Percentiles rank a stretch among this genome's conserved stretches.
These are phyloP conservation scores for Drosophila melanica DNA, from an alignment of 1,140 invertebrate genomes.

Conservation along the genomic window DNA sequence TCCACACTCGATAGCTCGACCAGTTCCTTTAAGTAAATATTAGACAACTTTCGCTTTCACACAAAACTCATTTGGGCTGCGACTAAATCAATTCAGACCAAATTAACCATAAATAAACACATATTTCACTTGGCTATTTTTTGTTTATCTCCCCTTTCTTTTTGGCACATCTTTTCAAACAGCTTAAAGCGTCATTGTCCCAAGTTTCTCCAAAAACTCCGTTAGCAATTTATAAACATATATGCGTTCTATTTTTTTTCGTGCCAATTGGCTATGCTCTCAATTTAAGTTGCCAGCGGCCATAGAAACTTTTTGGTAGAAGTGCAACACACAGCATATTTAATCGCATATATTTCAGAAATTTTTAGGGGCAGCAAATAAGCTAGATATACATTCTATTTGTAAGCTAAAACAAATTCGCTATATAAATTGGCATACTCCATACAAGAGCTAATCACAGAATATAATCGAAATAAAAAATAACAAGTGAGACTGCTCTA, in stretches of 20 bases:
- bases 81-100: slow-evolving; percentile 17
- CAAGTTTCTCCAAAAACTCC: slow-evolving; percentile 6
- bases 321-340: background rate
- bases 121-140: slow-evolving; percentile 1
- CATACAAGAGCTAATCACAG: background rate
- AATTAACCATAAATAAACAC: slow-evolving; percentile 36
- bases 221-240: slow-evolving; percentile 15
- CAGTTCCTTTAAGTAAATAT: background rate
- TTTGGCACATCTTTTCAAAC: slow-evolving; percentile 18
- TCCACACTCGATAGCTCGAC: background rate
- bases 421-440: slow-evolving; percentile 1
- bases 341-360: background rate
- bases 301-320: slow-evolving; percentile 6
- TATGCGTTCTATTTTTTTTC: background rate
- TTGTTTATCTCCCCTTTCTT: background rate
- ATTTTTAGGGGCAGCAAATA: no score
- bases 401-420: slow-evolving; percentile 10
- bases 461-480: background rate
- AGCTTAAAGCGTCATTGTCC: slow-evolving; percentile 17
- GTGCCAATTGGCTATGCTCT: slow-evolving; percentile 11
- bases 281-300: slow-evolving; percentile 32
- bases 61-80: background rate
- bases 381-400: background rate
- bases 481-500: no score
- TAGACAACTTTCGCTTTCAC: background rate